Evolutionary conservation across 92 coral and sea anemone genomes (phyloP).

Genomic region (Pocillopora grandis): DNA sequence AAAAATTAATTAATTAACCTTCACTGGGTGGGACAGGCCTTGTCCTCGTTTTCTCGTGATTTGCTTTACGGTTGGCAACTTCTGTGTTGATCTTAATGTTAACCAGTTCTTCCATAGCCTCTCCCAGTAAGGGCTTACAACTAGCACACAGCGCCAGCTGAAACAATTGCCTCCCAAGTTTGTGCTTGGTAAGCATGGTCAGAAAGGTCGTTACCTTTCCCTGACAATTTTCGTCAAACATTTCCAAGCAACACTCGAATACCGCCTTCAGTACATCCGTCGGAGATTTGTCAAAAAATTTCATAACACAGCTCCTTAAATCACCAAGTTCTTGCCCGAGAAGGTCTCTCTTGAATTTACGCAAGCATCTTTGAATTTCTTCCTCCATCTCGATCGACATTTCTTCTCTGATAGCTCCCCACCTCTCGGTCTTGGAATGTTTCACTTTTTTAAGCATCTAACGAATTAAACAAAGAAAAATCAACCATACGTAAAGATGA

Average conservation of each 20-base stretch:
- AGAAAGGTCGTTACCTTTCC: conserved; percentile 53
- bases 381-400: conserved; percentile 63
- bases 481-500: background rate
- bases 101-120: conserved; percentile 23
- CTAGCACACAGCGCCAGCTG: conserved; percentile 71
- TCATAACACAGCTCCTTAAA: conserved; percentile 66
- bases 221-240: conserved; percentile 52
- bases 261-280: conserved; percentile 57
- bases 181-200: conserved; percentile 32
- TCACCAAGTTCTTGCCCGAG: conserved; percentile 74
- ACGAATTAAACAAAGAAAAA: background rate
- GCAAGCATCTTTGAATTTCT: conserved; percentile 65
- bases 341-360: conserved; percentile 70
- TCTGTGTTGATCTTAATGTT: background rate
- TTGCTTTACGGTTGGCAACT: background rate
- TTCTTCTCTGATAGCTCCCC: conserved; percentile 59
- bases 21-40: conserved; percentile 43
- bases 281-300: conserved; percentile 64
- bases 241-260: conserved; percentile 59
- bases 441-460: conserved; percentile 75
- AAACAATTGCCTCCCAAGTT: conserved; percentile 64
- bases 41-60: background rate
- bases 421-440: conserved; percentile 62
- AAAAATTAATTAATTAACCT: conserved; percentile 19
- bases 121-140: conserved; percentile 52